Evolutionary conservation across 2,888 invertebrate species (phyloP).

Genomic region (Idaea biselata): DNA sequence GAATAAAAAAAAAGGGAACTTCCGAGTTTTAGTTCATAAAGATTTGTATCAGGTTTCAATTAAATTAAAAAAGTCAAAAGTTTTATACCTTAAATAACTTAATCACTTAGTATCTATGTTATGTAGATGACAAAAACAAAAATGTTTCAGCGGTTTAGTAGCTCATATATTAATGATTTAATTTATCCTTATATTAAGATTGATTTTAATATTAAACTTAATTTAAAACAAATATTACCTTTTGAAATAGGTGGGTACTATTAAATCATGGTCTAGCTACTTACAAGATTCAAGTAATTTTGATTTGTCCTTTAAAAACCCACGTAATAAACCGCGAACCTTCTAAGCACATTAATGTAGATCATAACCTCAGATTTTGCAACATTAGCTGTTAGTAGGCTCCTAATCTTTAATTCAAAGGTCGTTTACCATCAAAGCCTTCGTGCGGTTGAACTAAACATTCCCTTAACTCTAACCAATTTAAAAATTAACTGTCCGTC

Average conservation of each 20-base stretch:
- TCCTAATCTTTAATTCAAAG: background rate
- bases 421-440: background rate
- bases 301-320: background rate
- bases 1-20: too few relatives aligned
- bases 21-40: too few relatives aligned
- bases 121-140: too few relatives aligned
- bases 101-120: too few relatives aligned
- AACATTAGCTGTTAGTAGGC: background rate
- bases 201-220: too few relatives aligned
- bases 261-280: background rate
- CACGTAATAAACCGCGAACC: background rate
- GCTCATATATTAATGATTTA: too few relatives aligned
- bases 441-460: background rate
- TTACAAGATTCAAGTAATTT: background rate
- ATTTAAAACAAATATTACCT: too few relatives aligned
- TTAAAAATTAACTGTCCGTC: conserved; percentile 26
- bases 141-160: too few relatives aligned
- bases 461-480: background rate
- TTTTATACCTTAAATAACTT: too few relatives aligned
- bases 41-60: too few relatives aligned
- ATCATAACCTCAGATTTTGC: background rate
- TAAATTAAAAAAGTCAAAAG: too few relatives aligned
- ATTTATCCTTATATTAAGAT: too few relatives aligned
- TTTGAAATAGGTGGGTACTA: background rate
- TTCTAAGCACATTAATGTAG: background rate